A percentile compares a stretch with the other conserved stretches of the same genome.
These are phyloP conservation scores for Lophochroa leadbeateri DNA, from an alignment of 2,113 vertebrate species.

Conservation along the genomic window DNA sequence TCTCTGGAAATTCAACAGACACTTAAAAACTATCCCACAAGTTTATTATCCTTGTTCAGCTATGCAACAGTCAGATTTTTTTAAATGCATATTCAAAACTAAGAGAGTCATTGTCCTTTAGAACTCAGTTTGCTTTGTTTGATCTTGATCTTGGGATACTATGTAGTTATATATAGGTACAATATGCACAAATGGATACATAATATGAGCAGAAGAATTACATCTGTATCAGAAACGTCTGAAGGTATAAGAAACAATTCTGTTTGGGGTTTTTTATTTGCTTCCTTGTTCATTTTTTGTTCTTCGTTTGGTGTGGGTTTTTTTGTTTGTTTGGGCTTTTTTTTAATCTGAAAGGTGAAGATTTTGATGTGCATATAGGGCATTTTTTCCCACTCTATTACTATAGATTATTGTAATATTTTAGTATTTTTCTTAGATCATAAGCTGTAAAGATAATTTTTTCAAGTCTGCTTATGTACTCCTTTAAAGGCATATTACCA, in stretches of 20 bases:
- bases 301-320: neutral
- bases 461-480: neutral
- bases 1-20: neutral
- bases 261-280: neutral
- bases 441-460: neutral
- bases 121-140: neutral
- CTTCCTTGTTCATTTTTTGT: neutral
- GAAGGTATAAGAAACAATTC: neutral
- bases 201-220: neutral
- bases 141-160: neutral
- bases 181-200: neutral
- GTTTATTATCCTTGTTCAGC: neutral
- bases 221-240: neutral
- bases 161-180: neutral
- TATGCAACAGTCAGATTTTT: neutral
- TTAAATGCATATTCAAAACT: neutral
- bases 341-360: neutral
- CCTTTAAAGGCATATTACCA: neutral
- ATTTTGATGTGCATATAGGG: neutral
- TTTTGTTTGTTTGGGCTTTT: neutral
- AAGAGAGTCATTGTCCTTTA: neutral
- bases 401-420: neutral
- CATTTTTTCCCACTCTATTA: neutral
- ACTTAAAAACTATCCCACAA: neutral
- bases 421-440: neutral